A percentile compares a stretch with the other conserved stretches of the same genome.
Conservation (phyloP, 1,140 invertebrate genomes). For the Zaprionus kolodkinae region DNA sequence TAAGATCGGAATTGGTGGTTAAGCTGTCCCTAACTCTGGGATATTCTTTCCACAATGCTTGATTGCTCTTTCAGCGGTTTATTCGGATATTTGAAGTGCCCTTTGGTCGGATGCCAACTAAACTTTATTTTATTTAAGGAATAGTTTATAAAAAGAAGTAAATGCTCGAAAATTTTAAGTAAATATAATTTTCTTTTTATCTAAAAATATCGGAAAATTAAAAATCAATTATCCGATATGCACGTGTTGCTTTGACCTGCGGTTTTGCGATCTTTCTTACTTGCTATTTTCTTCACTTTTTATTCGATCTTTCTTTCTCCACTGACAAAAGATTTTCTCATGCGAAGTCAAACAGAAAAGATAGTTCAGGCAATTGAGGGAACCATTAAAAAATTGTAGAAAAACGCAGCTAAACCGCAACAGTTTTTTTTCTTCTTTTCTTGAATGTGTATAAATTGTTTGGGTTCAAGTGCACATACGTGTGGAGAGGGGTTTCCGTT, state of each 20-base stretch:
- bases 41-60: background rate
- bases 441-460: constrained; percentile 30
- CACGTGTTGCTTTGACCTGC: background rate
- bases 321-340: constrained; percentile 61
- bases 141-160: no score
- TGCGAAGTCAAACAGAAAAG: constrained; percentile 48
- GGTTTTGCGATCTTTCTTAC: background rate
- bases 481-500: constrained; percentile 59
- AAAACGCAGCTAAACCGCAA: constrained; percentile 56
- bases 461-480: constrained; percentile 53
- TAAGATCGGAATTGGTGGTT: constrained; percentile 6
- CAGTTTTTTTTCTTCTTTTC: constrained; percentile 47
- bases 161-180: no score
- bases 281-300: constrained; percentile 4
- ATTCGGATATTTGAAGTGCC: background rate
- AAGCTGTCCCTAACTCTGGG: background rate
- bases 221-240: background rate
- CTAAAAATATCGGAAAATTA: background rate
- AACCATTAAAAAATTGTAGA: background rate
- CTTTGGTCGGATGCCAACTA: no score
- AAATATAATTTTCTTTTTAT: background rate
- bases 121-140: no score
- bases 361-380: constrained; percentile 10
- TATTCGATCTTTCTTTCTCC: background rate
- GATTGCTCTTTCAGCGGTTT: background rate